Evolutionary conservation across 2,113 vertebrate genomes (phyloP).

Genomic region (Gopherus evgoodei): DNA sequence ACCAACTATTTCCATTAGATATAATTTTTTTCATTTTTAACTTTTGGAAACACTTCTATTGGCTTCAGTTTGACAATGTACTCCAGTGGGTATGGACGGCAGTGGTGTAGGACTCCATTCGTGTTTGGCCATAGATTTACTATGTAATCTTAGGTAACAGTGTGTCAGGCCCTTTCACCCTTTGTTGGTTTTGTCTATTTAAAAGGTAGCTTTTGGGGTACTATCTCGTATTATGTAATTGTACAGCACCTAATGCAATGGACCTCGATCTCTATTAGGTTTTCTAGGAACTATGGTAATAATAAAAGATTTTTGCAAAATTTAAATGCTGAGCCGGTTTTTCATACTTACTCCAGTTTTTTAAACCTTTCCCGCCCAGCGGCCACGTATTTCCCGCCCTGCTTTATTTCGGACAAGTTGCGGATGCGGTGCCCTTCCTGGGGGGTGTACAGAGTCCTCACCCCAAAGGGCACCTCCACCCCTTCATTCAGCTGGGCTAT

Average conservation of each 20-base stretch:
- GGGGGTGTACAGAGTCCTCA: conserved; percentile 80
- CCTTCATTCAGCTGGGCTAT: conserved; percentile 74
- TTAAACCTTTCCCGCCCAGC: conserved; percentile 81
- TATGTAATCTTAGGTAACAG: background rate
- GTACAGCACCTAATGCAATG: background rate
- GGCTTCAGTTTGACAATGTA: background rate
- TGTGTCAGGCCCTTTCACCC: no score
- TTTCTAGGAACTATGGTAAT: background rate
- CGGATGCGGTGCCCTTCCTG: conserved; percentile 67
- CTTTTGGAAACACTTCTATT: background rate
- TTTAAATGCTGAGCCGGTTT: no score
- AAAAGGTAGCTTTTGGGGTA: background rate
- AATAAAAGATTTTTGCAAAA: background rate
- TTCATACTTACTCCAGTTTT: conserved; percentile 80
- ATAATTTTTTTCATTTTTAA: background rate
- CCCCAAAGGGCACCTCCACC: conserved; percentile 77
- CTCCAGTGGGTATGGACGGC: background rate
- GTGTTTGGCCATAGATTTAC: background rate
- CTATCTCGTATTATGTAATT: background rate
- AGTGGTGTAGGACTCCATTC: background rate
- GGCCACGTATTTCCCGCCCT: conserved; percentile 79
- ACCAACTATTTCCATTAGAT: background rate
- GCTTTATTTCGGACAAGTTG: conserved; percentile 68
- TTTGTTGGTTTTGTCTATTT: background rate
- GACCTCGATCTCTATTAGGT: background rate